Conservation (phyloP, 2,113 vertebrate species). For the Myrmecobius fasciatus region DNA sequence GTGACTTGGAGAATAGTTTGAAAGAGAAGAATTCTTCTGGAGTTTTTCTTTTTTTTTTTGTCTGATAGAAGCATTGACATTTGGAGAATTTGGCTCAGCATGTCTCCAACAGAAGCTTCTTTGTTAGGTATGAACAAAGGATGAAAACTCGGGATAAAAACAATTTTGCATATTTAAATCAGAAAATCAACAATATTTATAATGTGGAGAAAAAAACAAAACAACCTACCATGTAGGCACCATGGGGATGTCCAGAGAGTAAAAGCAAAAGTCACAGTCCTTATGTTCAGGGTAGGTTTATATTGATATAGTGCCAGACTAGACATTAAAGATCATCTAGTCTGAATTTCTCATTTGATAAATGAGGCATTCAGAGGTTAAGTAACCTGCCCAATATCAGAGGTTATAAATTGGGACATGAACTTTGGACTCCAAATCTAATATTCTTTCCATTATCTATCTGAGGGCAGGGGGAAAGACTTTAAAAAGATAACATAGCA, state of each 20-base stretch:
- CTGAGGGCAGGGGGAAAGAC: background rate
- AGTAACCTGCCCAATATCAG: background rate
- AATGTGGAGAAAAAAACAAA: background rate
- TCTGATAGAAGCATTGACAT: background rate
- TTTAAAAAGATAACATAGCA: background rate
- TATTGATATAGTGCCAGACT: background rate
- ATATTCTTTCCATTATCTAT: background rate
- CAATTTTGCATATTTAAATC: background rate
- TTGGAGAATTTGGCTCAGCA: background rate
- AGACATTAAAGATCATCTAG: background rate
- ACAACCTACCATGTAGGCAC: background rate
- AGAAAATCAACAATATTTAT: background rate
- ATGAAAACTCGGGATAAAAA: background rate
- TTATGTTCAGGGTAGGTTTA: background rate
- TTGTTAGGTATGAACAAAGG: background rate
- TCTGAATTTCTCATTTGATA: background rate
- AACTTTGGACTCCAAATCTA: background rate
- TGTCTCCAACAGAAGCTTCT: slow-evolving; percentile 17
- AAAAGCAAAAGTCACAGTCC: background rate
- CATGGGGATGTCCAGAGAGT: background rate
- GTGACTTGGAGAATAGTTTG: background rate
- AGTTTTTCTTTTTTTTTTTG: too few relatives aligned
- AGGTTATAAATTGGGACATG: background rate
- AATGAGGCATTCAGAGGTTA: background rate
- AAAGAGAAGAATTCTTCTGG: background rate